Conservation (phyloP, 2,113 vertebrate genomes). For the Rhagologus leucostigma region DNA sequence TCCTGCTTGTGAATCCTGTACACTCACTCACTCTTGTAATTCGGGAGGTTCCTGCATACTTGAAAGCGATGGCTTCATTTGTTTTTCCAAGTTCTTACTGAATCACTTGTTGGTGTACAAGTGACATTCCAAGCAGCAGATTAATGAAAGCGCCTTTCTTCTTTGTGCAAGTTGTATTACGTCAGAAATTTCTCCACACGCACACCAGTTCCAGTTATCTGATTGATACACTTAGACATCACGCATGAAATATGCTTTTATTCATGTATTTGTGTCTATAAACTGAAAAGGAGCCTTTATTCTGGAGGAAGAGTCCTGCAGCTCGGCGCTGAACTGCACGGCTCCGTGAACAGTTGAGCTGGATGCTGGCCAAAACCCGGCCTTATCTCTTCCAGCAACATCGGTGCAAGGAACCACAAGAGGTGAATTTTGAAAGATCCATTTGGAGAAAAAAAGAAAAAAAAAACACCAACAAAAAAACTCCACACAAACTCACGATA, state of each 20-base stretch:
- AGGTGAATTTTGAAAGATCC: background rate
- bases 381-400: constrained; percentile 37
- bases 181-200: constrained; percentile 46
- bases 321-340: background rate
- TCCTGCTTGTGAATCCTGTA: background rate
- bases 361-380: background rate
- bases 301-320: constrained; percentile 37
- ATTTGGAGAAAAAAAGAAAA: background rate
- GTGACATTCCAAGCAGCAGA: constrained; percentile 17
- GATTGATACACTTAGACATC: constrained; percentile 58
- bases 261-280: constrained; percentile 28
- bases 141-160: constrained; percentile 43
- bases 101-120: constrained; percentile 12
- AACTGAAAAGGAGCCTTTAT: constrained; percentile 58
- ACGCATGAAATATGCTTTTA: constrained; percentile 63
- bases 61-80: background rate
- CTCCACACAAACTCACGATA: background rate
- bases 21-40: background rate
- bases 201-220: constrained; percentile 55
- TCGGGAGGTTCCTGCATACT: background rate
- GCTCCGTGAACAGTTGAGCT: background rate
- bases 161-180: background rate
- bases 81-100: background rate
- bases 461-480: background rate
- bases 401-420: background rate